Percentiles rank a stretch among this genome's conserved stretches.
Conservation (phyloP, 2,113 vertebrate genomes). For the Petromus typicus region DNA sequence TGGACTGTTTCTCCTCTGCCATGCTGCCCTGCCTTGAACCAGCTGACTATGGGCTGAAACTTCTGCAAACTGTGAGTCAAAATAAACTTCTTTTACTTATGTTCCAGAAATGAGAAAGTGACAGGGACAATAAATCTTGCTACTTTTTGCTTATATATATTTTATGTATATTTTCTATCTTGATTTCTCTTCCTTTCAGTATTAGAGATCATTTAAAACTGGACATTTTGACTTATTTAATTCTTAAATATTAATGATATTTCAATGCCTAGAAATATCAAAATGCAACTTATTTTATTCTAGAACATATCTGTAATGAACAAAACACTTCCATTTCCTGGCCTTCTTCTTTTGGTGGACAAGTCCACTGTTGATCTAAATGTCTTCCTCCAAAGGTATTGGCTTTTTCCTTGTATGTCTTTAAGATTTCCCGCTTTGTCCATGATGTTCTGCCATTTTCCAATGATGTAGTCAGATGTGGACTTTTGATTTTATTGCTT, state of each 20-base stretch:
- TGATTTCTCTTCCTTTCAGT: not conserved
- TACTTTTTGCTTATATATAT: not conserved
- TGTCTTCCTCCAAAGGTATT: not conserved
- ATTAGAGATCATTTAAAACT: not conserved
- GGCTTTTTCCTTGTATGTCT: not conserved
- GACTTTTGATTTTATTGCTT: not conserved
- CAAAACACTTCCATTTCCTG: not conserved
- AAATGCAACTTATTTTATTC: not conserved
- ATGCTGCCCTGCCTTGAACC: too few relatives aligned
- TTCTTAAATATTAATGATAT: not conserved
- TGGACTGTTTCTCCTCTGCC: not conserved
- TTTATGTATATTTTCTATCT: not conserved
- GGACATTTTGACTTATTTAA: not conserved
- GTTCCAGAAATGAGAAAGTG: not conserved
- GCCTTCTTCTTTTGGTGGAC: not conserved
- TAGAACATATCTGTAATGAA: not conserved
- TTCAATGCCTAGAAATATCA: not conserved
- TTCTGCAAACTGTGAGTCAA: not conserved
- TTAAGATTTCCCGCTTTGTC: not conserved
- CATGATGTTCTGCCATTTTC: not conserved
- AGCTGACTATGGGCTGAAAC: not conserved
- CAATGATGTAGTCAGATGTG: rapidly evolving
- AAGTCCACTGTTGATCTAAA: not conserved
- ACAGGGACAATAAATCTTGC: not conserved
- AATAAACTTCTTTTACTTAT: not conserved